Base-by-base conservation (phyloP, 2,797 vertebrate species). In the Gymnocypris eckloni region DNA sequence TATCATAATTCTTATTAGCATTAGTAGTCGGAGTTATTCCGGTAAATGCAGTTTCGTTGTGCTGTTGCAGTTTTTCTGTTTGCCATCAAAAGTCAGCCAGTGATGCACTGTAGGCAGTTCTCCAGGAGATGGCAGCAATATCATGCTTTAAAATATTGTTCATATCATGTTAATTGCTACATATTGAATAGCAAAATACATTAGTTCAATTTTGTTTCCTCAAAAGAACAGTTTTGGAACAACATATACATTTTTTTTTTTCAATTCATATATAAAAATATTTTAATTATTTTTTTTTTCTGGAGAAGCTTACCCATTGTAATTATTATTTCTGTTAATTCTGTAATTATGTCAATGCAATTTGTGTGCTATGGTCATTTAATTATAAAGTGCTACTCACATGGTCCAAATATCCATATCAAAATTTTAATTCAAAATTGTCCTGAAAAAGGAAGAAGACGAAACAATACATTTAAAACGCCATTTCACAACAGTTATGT, bases 81-180 rank as follows among this genome's bases (percentile, higher is more conserved):
- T 43, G 4, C 4, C 20, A 11, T 39, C 1, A 20, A 3, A 25
- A 56, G 2, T 15, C 33, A 4, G 48, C 3, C 10, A 28, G 16
- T 28, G 20, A 4, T 83, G n/a, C 50, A 33, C 52, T 59, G 16
- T 71, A 56, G 39, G 7, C 11, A 61, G 20, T 50, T 48, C 8
- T 80, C 43, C 84, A 80, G 41, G 2, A 85, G 84, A 72, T 64
- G 52, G 54, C 67, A 80, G 77, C 67, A 80, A 28, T 37, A n/a
- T 4, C 15, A 18, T 64, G 22, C 52, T 54, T 78, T 6, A 41
- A 13, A 78, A 37, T 9, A 54, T 20, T 41, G 1, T 45, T 73
- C 48, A 15, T 50, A 75, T 28, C 37, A 41, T 2, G 20, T 73
- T 16, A 25, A 25, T n/a, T 61, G 11, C 10, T 45, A 12, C 9